Evolutionary conservation across 2,888 invertebrate genomes (phyloP).

Genomic region (Chrysolina americana): DNA sequence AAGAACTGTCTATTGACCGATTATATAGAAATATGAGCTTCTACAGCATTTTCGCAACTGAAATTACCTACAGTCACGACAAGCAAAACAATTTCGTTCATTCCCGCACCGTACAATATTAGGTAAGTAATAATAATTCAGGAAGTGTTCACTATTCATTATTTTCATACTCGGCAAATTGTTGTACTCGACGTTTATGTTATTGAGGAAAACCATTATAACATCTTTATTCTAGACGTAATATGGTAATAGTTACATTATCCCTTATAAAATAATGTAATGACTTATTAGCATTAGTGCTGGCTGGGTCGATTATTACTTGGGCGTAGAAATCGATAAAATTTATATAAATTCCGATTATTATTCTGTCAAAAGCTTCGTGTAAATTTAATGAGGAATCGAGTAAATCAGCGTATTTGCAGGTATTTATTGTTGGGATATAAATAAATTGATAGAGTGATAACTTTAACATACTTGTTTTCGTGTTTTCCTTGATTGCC

Average conservation of each 20-base stretch:
- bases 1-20: background rate
- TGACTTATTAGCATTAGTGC: conserved; percentile 28
- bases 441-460: background rate
- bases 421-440: conserved; percentile 7
- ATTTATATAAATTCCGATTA: conserved; percentile 21
- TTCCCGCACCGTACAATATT: conserved; percentile 14
- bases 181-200: conserved; percentile 31
- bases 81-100: conserved; percentile 1
- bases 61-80: conserved; percentile 7
- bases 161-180: conserved; percentile 31
- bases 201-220: conserved; percentile 36
- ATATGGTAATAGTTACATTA: conserved; percentile 27
- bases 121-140: conserved; percentile 31
- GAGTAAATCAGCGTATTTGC: conserved; percentile 9
- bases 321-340: conserved; percentile 25
- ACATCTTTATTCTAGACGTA: conserved; percentile 32
- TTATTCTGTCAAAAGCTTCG: conserved; percentile 19
- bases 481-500: background rate
- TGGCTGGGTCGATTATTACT: conserved; percentile 8
- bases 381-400: conserved; percentile 15
- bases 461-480: background rate
- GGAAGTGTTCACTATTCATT: conserved; percentile 21
- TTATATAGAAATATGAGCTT: conserved; percentile 12
- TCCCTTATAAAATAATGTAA: conserved; percentile 29
- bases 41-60: conserved; percentile 3